Evolutionary conservation across 2,797 vertebrate genomes (phyloP).

Genomic region (Masticophis lateralis): DNA sequence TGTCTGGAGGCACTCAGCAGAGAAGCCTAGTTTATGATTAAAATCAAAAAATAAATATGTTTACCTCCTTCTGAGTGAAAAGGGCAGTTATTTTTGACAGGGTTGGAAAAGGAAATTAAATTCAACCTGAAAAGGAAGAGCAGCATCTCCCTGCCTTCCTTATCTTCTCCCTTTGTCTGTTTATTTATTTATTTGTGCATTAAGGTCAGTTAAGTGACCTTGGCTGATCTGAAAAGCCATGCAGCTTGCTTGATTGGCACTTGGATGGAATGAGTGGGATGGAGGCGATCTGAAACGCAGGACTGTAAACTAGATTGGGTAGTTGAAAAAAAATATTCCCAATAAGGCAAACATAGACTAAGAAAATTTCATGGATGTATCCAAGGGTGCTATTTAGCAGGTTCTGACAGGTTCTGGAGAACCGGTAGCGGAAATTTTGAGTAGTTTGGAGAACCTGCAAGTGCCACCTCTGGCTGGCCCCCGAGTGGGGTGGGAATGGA

Average conservation of each 20-base stretch:
- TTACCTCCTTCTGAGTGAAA: neutral
- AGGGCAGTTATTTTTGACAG: neutral
- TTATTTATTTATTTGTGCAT: neutral
- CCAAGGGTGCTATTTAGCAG: too few relatives aligned
- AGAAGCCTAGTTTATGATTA: neutral
- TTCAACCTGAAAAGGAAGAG: neutral
- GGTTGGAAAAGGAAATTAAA: neutral
- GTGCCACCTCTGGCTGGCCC: too few relatives aligned
- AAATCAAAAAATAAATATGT: neutral
- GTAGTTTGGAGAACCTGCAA: too few relatives aligned
- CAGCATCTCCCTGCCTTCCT: neutral
- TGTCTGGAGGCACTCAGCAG: neutral
- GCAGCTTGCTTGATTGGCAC: neutral
- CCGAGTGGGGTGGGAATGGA: too few relatives aligned
- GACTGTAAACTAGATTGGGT: neutral
- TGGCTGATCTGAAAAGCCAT: neutral
- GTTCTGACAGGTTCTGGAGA: too few relatives aligned
- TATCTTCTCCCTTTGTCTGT: neutral
- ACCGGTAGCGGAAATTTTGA: too few relatives aligned
- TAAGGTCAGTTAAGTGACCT: neutral
- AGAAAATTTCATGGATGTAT: neutral
- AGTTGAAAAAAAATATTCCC: neutral
- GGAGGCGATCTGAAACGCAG: neutral
- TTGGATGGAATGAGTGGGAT: neutral
- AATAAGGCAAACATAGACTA: neutral